Percentiles rank a stretch among this genome's conserved stretches.
These are phyloP conservation scores for Chaetogeoica ovagalla DNA, from an alignment of 2,888 invertebrate species.

Conservation along the genomic window DNA sequence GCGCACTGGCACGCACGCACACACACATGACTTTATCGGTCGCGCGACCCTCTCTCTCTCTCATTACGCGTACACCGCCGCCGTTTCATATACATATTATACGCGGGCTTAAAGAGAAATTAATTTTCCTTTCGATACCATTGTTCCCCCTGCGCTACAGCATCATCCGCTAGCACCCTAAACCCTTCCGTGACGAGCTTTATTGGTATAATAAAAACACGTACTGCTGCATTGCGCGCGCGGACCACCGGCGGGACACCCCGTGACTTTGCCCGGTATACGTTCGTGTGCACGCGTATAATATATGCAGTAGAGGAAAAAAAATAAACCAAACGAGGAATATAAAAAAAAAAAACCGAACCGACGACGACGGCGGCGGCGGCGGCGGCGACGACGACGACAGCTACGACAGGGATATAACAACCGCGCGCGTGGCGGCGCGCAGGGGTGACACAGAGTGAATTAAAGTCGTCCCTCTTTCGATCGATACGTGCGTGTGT, in stretches of 20 bases:
- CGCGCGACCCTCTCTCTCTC: constrained; percentile 34
- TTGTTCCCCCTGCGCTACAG: constrained; percentile 45
- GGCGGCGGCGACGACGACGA: constrained; percentile 11
- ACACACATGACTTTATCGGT: constrained; percentile 52
- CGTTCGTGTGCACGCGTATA: not conserved
- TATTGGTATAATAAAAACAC: constrained; percentile 53
- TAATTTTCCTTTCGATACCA: constrained; percentile 53
- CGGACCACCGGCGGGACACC: constrained; percentile 16
- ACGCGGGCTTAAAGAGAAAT: constrained; percentile 51
- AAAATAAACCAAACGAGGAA: constrained; percentile 36
- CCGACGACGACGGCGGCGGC: constrained; percentile 19
- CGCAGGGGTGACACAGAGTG: constrained; percentile 46
- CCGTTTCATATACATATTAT: constrained; percentile 39
- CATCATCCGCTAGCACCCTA: constrained; percentile 7
- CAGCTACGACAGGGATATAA: not conserved
- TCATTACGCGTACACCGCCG: constrained; percentile 39
- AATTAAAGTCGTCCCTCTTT: constrained; percentile 52
- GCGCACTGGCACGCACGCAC: constrained; percentile 47
- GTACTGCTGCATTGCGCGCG: not conserved
- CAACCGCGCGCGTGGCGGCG: not conserved
- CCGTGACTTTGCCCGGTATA: constrained; percentile 31
- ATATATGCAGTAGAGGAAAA: not conserved
- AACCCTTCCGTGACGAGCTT: constrained; percentile 53
- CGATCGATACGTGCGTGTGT: constrained; percentile 39
- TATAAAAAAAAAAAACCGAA: constrained; percentile 26